Conservation (phyloP, 2,888 invertebrate genomes). For the Drosophila fungiperda region DNA sequence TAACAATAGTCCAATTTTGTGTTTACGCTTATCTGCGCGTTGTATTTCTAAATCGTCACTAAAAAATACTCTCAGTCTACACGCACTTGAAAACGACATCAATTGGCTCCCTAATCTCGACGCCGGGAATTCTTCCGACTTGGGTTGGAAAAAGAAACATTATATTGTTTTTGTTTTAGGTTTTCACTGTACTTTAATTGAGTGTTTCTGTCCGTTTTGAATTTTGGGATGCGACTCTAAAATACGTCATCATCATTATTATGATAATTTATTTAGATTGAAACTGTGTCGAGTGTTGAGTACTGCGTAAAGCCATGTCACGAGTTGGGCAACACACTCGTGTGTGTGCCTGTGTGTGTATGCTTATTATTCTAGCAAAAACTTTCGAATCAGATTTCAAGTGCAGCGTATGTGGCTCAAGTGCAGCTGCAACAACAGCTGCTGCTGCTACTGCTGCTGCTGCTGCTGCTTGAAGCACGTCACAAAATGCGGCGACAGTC, state of each 20-base stretch:
- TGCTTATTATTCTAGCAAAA: conserved; percentile 42
- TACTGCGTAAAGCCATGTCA: conserved; percentile 39
- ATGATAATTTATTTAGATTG: conserved; percentile 74
- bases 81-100: conserved; percentile 6
- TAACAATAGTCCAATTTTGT: background rate
- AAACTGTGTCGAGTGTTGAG: conserved; percentile 55
- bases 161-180: conserved; percentile 23
- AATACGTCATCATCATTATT: conserved; percentile 40
- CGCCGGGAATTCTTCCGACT: conserved; percentile 13
- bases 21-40: conserved; percentile 2
- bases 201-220: conserved; percentile 61
- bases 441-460: background rate
- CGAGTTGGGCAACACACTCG: conserved; percentile 30
- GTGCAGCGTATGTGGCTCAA: conserved; percentile 75
- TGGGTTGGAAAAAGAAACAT: background rate
- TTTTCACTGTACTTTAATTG: background rate
- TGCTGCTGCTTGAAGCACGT: conserved; percentile 24
- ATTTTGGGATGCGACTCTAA: conserved; percentile 31
- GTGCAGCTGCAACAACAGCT: conserved; percentile 53
- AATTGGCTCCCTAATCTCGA: conserved; percentile 37
- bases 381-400: conserved; percentile 71
- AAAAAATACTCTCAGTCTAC: conserved; percentile 10
- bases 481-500: conserved; percentile 53
- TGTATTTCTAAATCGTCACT: conserved; percentile 10
- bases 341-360: conserved; percentile 8